Percentiles rank a stretch among this genome's conserved stretches.
Evolutionary conservation across 2,113 vertebrate species (phyloP).

Genomic region (Brachionichthys hirsutus): DNA sequence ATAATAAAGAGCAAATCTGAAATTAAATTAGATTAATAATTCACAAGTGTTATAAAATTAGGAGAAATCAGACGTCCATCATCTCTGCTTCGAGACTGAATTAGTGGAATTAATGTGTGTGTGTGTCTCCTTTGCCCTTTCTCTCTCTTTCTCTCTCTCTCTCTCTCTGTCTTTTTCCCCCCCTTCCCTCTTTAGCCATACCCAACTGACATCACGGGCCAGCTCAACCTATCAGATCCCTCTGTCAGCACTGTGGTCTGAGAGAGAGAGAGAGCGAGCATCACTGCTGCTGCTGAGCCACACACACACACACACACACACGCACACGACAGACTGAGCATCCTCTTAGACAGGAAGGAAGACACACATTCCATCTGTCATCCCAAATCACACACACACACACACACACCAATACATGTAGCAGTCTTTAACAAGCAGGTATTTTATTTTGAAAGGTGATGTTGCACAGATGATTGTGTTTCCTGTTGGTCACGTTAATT

Average conservation of each 20-base stretch:
- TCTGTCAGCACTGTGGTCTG: slow-evolving; percentile 99
- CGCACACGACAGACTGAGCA: slow-evolving; percentile 23
- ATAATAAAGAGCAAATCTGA: too few relatives aligned
- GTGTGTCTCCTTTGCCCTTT: neutral
- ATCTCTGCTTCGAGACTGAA: slow-evolving; percentile 1
- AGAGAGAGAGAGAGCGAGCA: slow-evolving; percentile 51
- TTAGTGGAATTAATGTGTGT: slow-evolving; percentile 11
- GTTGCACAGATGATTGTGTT: slow-evolving; percentile 27
- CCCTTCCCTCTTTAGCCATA: slow-evolving; percentile 85
- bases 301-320: slow-evolving; percentile 18
- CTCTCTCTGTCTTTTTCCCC: neutral
- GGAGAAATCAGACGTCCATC: neutral
- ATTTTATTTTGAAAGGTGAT: slow-evolving; percentile 45
- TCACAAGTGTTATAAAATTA: neutral
- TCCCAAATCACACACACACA: slow-evolving; percentile 7
- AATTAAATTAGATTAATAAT: too few relatives aligned
- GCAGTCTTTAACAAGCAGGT: slow-evolving; percentile 32
- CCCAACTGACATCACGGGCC: slow-evolving; percentile 95
- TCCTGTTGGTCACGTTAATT: slow-evolving; percentile 16
- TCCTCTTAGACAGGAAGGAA: too few relatives aligned
- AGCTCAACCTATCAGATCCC: slow-evolving; percentile 98
- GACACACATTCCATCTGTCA: too few relatives aligned
- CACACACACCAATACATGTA: slow-evolving; percentile 29
- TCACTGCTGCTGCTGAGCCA: slow-evolving; percentile 60
- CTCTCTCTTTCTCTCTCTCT: slow-evolving; percentile 7